Conservation (phyloP, 2,113 vertebrate genomes). For the Poeciliopsis retropinna region DNA sequence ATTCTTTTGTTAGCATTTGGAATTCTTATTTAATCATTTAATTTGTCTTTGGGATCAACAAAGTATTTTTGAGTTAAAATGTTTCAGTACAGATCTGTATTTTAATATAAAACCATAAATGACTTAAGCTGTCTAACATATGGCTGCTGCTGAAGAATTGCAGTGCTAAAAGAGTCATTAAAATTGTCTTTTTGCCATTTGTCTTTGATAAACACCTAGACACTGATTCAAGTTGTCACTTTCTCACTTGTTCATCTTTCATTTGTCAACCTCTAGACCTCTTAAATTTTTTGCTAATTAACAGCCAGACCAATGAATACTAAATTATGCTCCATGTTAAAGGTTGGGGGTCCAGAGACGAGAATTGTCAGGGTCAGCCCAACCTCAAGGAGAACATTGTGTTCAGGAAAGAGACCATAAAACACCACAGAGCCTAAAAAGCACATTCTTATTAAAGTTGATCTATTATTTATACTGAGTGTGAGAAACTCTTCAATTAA, state of each 20-base stretch:
- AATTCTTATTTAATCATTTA: not conserved
- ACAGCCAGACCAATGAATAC: constrained; percentile 48
- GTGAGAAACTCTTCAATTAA: not conserved
- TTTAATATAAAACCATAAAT: not conserved
- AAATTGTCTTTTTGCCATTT: not conserved
- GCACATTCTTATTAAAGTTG: not conserved
- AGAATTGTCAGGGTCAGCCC: constrained; percentile 38
- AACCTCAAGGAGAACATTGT: constrained; percentile 49
- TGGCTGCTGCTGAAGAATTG: not conserved
- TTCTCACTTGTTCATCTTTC: constrained; percentile 5
- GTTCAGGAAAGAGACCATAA: constrained; percentile 11
- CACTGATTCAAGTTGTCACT: constrained; percentile 1
- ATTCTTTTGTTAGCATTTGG: not conserved
- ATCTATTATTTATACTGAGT: constrained; percentile 4
- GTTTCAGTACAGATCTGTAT: not conserved
- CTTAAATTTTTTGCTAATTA: constrained; percentile 43
- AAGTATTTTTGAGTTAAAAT: not conserved
- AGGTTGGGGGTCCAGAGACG: constrained; percentile 29
- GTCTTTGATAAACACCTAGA: constrained; percentile 17
- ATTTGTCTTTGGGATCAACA: not conserved
- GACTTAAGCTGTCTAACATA: not conserved
- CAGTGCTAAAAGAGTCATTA: not conserved
- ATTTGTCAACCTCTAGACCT: constrained; percentile 47
- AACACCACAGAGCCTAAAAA: not conserved
- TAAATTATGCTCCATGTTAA: constrained; percentile 43